A percentile compares a stretch with the other conserved stretches of the same genome.
These are phyloP conservation scores for Aquatica leii DNA, from an alignment of 2,888 invertebrate genomes.

Conservation along the genomic window DNA sequence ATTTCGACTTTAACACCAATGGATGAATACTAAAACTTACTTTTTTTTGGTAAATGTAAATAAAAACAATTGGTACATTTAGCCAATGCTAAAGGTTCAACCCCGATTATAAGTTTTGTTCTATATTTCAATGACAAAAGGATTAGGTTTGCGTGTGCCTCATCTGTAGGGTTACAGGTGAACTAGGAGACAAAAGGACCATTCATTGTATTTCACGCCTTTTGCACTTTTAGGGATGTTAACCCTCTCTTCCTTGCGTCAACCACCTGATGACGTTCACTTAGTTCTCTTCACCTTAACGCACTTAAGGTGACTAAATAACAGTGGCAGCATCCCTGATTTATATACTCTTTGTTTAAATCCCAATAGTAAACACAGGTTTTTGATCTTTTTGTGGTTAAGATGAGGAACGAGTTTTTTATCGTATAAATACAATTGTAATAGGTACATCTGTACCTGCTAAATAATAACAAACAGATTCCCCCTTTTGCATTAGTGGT, in stretches of 20 bases:
- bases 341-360: constrained; percentile 3
- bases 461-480: constrained; percentile 15
- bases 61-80: constrained; percentile 32
- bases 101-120: constrained; percentile 32
- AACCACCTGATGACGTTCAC: constrained; percentile 41
- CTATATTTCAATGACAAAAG: constrained; percentile 39
- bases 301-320: constrained; percentile 10
- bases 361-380: constrained; percentile 8
- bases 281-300: constrained; percentile 25
- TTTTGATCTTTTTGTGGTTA: constrained; percentile 2
- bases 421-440: constrained; percentile 21
- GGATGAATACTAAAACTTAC: neutral
- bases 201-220: constrained; percentile 35
- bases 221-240: constrained; percentile 35
- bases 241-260: constrained; percentile 35
- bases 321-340: neutral
- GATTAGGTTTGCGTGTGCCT: constrained; percentile 39
- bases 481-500: neutral
- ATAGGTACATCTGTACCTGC: constrained; percentile 3
- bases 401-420: constrained; percentile 23
- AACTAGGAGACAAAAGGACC: constrained; percentile 31
- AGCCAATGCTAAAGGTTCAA: constrained; percentile 20
- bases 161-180: constrained; percentile 38
- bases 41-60: constrained; percentile 24
- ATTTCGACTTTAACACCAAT: neutral